These are phyloP conservation scores for Muraenolepis orangiensis DNA, from an alignment of 2,797 vertebrate genomes.

Conservation along the genomic window DNA sequence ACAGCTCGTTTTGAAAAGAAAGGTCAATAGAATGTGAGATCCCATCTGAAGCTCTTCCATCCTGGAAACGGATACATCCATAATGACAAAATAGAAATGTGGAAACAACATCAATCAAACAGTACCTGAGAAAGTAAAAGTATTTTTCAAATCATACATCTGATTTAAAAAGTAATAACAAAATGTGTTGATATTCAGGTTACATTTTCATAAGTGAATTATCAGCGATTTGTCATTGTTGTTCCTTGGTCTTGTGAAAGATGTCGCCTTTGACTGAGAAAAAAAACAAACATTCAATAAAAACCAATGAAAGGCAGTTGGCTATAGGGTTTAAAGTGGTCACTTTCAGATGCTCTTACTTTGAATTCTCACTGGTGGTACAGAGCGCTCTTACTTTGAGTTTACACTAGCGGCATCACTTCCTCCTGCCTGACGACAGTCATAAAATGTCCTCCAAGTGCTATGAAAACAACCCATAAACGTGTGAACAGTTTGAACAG, in stretches of 20 bases:
- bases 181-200: constrained; percentile 14
- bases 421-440: constrained; percentile 10
- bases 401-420: not conserved
- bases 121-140: constrained; percentile 60
- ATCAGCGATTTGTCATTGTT: not conserved
- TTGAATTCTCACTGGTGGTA: constrained; percentile 10
- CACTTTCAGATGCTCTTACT: constrained; percentile 31
- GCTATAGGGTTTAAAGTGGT: constrained; percentile 17
- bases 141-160: constrained; percentile 18
- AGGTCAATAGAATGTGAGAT: constrained; percentile 39
- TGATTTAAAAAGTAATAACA: constrained; percentile 42
- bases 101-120: constrained; percentile 33
- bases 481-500: constrained; percentile 21
- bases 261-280: constrained; percentile 18
- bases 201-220: not conserved
- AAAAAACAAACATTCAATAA: not conserved
- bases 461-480: constrained; percentile 30
- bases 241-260: not conserved
- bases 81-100: constrained; percentile 27
- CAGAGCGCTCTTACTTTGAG: not conserved
- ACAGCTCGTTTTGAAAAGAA: constrained; percentile 37
- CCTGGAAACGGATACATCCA: constrained; percentile 33
- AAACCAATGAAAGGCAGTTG: constrained; percentile 17
- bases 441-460: constrained; percentile 9
- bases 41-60: constrained; percentile 22